phyloP scores from a whole-genome alignment of 2,797 vertebrate genomes.

The Anableps anableps region DNA sequence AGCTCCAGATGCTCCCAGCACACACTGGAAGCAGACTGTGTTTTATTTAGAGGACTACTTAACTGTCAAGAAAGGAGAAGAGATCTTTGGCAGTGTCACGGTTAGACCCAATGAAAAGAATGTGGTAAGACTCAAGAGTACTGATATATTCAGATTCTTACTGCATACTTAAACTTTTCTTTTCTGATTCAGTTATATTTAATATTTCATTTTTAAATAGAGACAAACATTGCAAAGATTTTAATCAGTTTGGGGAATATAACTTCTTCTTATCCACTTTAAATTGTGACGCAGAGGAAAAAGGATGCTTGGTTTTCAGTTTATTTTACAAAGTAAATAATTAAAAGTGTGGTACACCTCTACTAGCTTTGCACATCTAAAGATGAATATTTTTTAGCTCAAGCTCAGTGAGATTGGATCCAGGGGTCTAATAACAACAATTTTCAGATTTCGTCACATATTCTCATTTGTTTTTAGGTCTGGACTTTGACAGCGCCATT shows the following conservation, averaged over 20 bases:
- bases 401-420: background rate
- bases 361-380: background rate
- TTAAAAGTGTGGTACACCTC: background rate
- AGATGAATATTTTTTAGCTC: background rate
- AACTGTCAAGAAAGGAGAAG: conserved; percentile 95
- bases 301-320: background rate
- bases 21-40: conserved; percentile 99
- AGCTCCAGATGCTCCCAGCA: conserved; percentile 96
- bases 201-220: background rate
- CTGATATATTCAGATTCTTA: background rate
- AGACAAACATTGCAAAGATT: background rate
- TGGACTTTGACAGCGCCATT: background rate
- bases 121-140: conserved; percentile 83
- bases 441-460: background rate
- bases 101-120: conserved; percentile 97
- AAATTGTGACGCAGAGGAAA: background rate
- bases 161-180: background rate
- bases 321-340: background rate
- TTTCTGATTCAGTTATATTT: background rate
- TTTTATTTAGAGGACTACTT: conserved; percentile 98
- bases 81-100: conserved; percentile 92
- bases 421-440: background rate
- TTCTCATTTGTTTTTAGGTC: background rate
- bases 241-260: background rate
- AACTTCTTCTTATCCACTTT: background rate